Base-by-base conservation (phyloP, 2,888 invertebrate genomes). In the Teleogryllus oceanicus region DNA sequence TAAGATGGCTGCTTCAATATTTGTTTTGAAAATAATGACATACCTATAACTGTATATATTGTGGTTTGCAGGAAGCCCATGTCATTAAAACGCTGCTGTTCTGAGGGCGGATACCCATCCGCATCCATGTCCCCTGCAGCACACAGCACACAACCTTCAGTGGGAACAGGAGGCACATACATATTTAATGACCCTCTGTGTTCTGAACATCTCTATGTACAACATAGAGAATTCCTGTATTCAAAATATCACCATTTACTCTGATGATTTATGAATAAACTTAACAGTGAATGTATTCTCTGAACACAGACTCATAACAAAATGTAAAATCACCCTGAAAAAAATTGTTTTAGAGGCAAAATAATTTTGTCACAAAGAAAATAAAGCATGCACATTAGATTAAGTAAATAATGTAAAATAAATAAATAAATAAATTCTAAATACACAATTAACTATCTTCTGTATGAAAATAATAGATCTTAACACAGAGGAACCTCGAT, bases 11-110 rank as follows among this genome's bases (percentile, higher is more conserved):
- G 8, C 1, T 37, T 37, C 37, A 37, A 37, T 8, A 37, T 37
- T 37, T 37, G 37, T 37, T 11, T 11, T 50, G 76, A 5, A 37
- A 37, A 37, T 37, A 37, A 37, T 75, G 20, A 83, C 83, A 83
- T 82, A 87, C 87, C 88, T 76, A 88, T 86, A 37, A 88, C 86
- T 62, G 87, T 87, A 82, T 88, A 88, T 78, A 88, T 85, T 49
- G 88, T 87, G 16, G 87, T 87, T 81, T 88, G 87, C 16, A 88
- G 84, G 82, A 87, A 86, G 79, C 86, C 87, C 82, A 87, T 86
- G 79, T 88, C 87, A 82, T 84, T 84, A 78, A 85, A 84, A 18
- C 85, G 84, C n/a, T 84, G 84, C 13, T 83, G 83, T 51, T 84
- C 75, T 4, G 74, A 80, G 49, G 49, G 50, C 11, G 76, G 37